These are phyloP conservation scores for Heterotis niloticus DNA, from an alignment of 2,113 vertebrate genomes.

Conservation along the genomic window DNA sequence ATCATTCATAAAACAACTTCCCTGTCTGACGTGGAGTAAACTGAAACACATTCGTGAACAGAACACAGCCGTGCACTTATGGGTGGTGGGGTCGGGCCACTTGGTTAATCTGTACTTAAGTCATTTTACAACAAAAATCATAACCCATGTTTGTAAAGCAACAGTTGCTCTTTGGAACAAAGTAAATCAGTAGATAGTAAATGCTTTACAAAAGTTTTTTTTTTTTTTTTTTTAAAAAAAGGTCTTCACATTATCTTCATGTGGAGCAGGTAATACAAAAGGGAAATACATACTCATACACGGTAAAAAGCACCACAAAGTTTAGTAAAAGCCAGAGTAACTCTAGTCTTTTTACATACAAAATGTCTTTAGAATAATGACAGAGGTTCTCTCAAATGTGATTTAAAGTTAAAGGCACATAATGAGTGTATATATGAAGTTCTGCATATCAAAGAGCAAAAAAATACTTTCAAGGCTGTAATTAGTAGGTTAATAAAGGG, in stretches of 20 bases:
- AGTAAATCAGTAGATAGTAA: conserved; percentile 68
- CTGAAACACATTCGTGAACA: too few relatives aligned
- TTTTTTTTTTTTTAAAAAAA: conserved; percentile 46
- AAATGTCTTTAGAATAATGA: conserved; percentile 49
- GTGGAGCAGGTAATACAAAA: conserved; percentile 57
- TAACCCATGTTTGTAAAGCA: conserved; percentile 40
- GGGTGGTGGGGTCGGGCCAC: background rate
- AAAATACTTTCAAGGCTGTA: conserved; percentile 62
- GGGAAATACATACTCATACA: conserved; percentile 49
- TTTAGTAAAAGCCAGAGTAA: conserved; percentile 58
- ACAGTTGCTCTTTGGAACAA: conserved; percentile 40
- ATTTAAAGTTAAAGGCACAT: conserved; percentile 57
- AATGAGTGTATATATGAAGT: conserved; percentile 57
- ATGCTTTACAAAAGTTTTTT: conserved; percentile 50
- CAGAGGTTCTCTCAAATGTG: conserved; percentile 50
- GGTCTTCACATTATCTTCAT: conserved; percentile 75
- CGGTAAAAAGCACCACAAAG: conserved; percentile 57
- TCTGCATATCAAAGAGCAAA: conserved; percentile 48
- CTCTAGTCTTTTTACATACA: conserved; percentile 45
- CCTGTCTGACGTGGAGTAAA: too few relatives aligned
- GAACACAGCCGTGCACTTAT: too few relatives aligned
- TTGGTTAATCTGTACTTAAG: conserved; percentile 30
- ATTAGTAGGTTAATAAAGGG: conserved; percentile 48
- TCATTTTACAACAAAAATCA: conserved; percentile 35
- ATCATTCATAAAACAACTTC: too few relatives aligned